phyloP scores from a whole-genome alignment of 2,888 invertebrate genomes.

The Horisme vitalbata region DNA sequence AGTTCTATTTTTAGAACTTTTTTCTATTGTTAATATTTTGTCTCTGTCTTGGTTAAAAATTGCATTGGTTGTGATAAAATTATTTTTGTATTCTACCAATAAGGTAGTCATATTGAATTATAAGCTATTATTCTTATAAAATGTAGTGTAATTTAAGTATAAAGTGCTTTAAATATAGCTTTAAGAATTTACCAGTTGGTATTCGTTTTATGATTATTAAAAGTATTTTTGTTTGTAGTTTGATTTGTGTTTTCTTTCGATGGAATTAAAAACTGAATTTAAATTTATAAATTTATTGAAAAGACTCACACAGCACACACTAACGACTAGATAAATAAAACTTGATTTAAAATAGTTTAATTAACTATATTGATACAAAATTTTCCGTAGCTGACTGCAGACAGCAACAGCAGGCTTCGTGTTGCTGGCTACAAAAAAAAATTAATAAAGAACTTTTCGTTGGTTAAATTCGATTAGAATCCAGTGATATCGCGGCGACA shows the following conservation, averaged over 20 bases:
- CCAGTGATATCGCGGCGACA: no score
- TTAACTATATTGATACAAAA: no score
- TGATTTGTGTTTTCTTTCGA: constrained; percentile 35
- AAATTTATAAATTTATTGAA: constrained; percentile 27
- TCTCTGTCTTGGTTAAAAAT: not conserved
- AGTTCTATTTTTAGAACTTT: no score
- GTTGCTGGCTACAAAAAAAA: no score
- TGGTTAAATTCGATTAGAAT: no score
- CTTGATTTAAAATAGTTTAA: constrained; percentile 1
- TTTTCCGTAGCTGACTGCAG: no score
- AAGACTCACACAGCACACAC: constrained; percentile 20
- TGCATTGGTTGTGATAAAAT: constrained; percentile 17
- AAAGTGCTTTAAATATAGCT: constrained; percentile 41
- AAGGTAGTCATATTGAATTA: constrained; percentile 11
- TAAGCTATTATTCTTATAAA: not conserved
- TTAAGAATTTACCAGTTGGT: constrained; percentile 66
- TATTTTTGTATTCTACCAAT: constrained; percentile 6
- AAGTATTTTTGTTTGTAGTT: constrained; percentile 34
- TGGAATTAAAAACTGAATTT: constrained; percentile 1
- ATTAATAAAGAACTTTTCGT: no score
- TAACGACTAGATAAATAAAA: not conserved
- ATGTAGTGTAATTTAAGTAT: not conserved
- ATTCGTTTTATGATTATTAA: constrained; percentile 41
- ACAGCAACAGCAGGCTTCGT: no score
- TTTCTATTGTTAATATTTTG: not conserved